A percentile compares a stretch with the other conserved stretches of the same genome.
Evolutionary conservation across 2,888 invertebrate species (phyloP).

Genomic region (Drosophila ochracea): DNA sequence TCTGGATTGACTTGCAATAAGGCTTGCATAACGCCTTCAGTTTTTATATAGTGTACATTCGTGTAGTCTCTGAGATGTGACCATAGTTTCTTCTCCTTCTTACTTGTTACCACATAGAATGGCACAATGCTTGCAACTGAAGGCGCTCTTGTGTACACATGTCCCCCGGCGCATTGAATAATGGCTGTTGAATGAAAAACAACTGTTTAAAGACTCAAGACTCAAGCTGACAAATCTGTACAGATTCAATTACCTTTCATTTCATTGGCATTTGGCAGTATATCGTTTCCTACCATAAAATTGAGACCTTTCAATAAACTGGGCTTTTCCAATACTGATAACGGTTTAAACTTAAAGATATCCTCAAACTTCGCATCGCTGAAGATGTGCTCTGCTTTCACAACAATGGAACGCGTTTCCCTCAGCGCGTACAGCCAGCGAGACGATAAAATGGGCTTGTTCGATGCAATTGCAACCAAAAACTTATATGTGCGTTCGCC

Average conservation of each 20-base stretch:
- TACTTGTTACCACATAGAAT: conserved; percentile 50
- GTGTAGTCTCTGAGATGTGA: conserved; percentile 24
- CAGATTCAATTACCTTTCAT: conserved; percentile 48
- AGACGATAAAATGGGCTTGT: conserved; percentile 53
- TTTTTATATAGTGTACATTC: conserved; percentile 45
- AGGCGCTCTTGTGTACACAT: conserved; percentile 30
- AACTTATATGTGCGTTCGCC: conserved; percentile 74
- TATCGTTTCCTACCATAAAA: conserved; percentile 49
- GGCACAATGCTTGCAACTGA: conserved; percentile 2
- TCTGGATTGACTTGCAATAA: conserved; percentile 41
- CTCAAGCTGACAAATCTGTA: not conserved
- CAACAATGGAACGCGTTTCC: conserved; percentile 19
- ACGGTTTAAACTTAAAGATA: conserved; percentile 50
- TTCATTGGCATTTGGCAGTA: conserved; percentile 46
- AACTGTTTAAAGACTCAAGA: not conserved
- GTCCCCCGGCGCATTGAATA: conserved; percentile 61
- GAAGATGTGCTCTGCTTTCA: conserved; percentile 55
- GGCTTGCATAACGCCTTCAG: conserved; percentile 65
- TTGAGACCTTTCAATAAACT: conserved; percentile 35
- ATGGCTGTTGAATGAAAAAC: conserved; percentile 43
- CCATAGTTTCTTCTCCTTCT: conserved; percentile 12
- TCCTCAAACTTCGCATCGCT: conserved; percentile 45
- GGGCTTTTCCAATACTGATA: conserved; percentile 25
- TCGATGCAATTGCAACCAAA: conserved; percentile 47
- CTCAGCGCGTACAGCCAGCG: conserved; percentile 50